These are phyloP conservation scores for Halesus radiatus DNA, from an alignment of 1,140 invertebrate genomes.

Conservation along the genomic window DNA sequence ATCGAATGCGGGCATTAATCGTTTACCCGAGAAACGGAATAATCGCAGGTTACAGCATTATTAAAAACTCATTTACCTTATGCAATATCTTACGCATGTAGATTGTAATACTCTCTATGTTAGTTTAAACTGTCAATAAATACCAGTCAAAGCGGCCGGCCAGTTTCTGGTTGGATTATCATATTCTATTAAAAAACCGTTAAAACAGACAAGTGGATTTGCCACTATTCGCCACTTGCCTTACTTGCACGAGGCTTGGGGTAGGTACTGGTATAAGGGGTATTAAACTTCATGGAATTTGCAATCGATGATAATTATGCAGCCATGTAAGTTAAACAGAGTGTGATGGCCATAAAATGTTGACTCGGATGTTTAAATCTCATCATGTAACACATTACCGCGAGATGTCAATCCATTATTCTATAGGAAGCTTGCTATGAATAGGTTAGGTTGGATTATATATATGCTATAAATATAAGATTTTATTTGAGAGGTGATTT, in stretches of 20 bases:
- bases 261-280: background rate
- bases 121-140: conserved; percentile 26
- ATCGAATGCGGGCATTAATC: background rate
- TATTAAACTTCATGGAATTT: conserved; percentile 11
- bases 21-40: conserved; percentile 17
- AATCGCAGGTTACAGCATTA: conserved; percentile 27
- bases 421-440: too few relatives aligned
- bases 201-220: background rate
- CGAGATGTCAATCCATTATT: too few relatives aligned
- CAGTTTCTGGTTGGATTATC: background rate
- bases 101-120: conserved; percentile 3
- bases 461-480: too few relatives aligned
- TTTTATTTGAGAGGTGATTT: too few relatives aligned
- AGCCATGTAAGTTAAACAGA: background rate
- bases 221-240: background rate
- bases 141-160: background rate
- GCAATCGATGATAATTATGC: background rate
- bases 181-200: conserved; percentile 31
- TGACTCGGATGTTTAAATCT: background rate
- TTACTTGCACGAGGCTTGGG: background rate
- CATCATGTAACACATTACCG: background rate
- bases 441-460: too few relatives aligned
- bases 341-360: background rate
- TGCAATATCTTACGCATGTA: conserved; percentile 31
- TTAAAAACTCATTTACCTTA: conserved; percentile 37